A percentile compares a stretch with the other conserved stretches of the same genome.
Evolutionary conservation across 2,797 vertebrate genomes (phyloP).

Genomic region (Gambusia yucatana): DNA sequence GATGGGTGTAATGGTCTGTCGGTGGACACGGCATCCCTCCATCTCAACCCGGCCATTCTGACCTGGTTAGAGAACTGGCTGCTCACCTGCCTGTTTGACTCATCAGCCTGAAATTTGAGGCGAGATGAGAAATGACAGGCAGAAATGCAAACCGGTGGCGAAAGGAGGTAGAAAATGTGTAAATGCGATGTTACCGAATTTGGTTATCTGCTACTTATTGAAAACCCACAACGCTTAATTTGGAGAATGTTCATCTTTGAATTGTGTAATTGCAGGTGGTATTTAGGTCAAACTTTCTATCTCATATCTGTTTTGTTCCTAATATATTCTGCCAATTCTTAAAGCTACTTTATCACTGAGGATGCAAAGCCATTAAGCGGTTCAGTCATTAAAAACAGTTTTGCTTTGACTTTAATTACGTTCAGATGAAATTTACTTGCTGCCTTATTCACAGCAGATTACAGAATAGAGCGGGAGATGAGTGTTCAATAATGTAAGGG

Average conservation of each 20-base stretch:
- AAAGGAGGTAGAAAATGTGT: not conserved
- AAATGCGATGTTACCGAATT: not conserved
- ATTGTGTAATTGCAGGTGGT: not conserved
- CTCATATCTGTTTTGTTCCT: not conserved
- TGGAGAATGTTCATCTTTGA: not conserved
- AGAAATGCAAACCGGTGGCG: not conserved
- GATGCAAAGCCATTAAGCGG: not conserved
- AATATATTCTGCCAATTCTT: not conserved
- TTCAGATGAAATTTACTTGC: not conserved
- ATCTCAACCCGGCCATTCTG: slow-evolving; percentile 30
- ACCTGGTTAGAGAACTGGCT: slow-evolving; percentile 40
- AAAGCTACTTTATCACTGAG: not conserved
- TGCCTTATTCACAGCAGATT: not conserved
- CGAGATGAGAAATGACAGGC: not conserved
- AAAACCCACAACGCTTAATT: not conserved
- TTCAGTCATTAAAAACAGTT: not conserved
- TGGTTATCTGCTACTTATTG: not conserved
- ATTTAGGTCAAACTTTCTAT: not conserved
- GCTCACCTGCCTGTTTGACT: not conserved
- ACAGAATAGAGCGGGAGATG: not conserved
- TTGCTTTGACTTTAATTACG: not conserved
- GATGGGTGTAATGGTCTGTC: slow-evolving; percentile 62
- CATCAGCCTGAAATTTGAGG: slow-evolving; percentile 4
- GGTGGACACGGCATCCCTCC: slow-evolving; percentile 30
- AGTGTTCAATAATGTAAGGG: not conserved